Base-by-base conservation (phyloP, 2,888 invertebrate genomes). In the Cremastinae sp. region DNA sequence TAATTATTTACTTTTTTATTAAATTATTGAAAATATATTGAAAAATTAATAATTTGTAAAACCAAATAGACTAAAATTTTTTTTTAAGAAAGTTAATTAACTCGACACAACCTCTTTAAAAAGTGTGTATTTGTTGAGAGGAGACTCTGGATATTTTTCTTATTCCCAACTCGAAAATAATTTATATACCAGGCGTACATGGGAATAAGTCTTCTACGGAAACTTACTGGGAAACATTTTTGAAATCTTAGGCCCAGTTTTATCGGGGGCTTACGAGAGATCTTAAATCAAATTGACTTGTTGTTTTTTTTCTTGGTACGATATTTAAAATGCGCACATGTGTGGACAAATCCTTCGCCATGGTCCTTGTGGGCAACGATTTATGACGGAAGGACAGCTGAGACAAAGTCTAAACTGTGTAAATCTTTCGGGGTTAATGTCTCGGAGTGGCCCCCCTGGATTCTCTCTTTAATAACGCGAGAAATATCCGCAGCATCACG, bases 301-400 rank as follows among this genome's bases (percentile, higher is more conserved):
- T 20, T 69, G 68, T 69, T 59, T 56, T 69, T 74, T 69, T 59
- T 56, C 38, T 16, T 34, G 14, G 10, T 61, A 41, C 22, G 62
- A 59, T 36, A 28, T 58, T 47, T 28, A 28, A 28, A 28, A 10
- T n/a, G 10, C n/a, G 45, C 8, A 43, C 56, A 59, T 36, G 41
- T 45, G 41, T 36, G 62, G 61, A 62, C 51, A 45, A 34, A 61
- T 74, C 62, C 69, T 69, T 64, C 62, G 49, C 14, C 54, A 14
- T 54, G 62, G 65, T 69, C 74, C 69, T 69, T 64, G 36, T 58
- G 72, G 68, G 2, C 47, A 54, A 80, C 78, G 75, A 78, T 77
- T 77, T 78, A 74, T 62, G 70, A 58, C 51, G 64, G 68, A 75
- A 74, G 72, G 75, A 81, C 78, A 78, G 79, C 81, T 81, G 79